Conservation (phyloP, 2,888 invertebrate genomes). For the Meliscaeva auricollis region DNA sequence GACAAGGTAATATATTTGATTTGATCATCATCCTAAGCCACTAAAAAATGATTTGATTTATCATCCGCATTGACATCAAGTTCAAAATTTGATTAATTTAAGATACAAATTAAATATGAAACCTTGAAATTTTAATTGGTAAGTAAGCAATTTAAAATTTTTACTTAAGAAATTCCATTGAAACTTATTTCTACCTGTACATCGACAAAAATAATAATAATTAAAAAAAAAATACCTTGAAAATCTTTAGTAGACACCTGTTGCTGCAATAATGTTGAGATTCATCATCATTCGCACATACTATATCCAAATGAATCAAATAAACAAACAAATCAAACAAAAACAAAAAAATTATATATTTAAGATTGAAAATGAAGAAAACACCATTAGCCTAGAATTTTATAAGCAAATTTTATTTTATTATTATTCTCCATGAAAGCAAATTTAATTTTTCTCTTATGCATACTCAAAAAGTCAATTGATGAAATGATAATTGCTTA, state of each 20-base stretch:
- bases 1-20: conserved; percentile 20
- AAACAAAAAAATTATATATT: too few species aligned
- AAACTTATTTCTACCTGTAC: too few species aligned
- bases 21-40: background rate
- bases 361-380: background rate
- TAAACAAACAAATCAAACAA: background rate
- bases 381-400: conserved; percentile 43
- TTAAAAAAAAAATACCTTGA: conserved; percentile 12
- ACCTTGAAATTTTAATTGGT: conserved; percentile 25
- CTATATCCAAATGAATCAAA: background rate
- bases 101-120: background rate
- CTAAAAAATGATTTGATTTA: background rate
- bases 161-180: background rate
- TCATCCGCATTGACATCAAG: conserved; percentile 19
- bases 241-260: conserved; percentile 30
- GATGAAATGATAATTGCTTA: conserved; percentile 49
- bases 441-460: conserved; percentile 12
- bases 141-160: conserved; percentile 2
- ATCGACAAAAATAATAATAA: too few species aligned
- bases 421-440: conserved; percentile 43
- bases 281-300: too few species aligned
- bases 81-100: conserved; percentile 29
- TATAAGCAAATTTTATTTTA: background rate
- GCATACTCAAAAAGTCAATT: conserved; percentile 19
- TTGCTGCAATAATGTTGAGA: background rate